Evolutionary conservation across 2,113 vertebrate species (phyloP), one percentile per base, ranked within the genome.

Genomic region (Gavialis gangeticus): DNA sequence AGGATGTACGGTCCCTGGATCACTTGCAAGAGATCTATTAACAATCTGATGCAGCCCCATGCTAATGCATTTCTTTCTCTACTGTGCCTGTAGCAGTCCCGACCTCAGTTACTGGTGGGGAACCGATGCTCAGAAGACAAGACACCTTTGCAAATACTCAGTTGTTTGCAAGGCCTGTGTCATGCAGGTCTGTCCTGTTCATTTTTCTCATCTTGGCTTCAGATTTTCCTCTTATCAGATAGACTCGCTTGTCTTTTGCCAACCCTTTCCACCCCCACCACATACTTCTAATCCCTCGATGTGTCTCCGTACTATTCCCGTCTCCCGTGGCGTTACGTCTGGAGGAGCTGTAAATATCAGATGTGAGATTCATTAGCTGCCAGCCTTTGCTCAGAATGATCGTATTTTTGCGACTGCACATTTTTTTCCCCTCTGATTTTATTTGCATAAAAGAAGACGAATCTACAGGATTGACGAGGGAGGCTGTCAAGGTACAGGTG

Each of bases 21-120:
- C 46, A 86, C 94, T 95, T 93, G 85, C 82, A 96, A 94, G 78
- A 93, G 82, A 75, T 85, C 60, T 93, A 24, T 12, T 56, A 94
- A 89, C 91, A 94, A 88, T 96, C 77, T 94, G 93, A 60, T 94
- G 92, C 84, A 94, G 89, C 85, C 93, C 80, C 95, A 75, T 84
- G 75, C 64, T 92, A 95, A 71, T 37, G 91, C 90, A 92, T 95
- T 95, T 89, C 89, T 95, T 78, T 94, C 55, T 62, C 67, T 71
- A 10, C 11, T 22, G 3, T 58, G 21, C 58, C 75, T 69, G 57
- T 73, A 85, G 56, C 90, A 81, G 25, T 69, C 85, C 19, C 34
- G 30, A 9, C 60, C 12, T 83, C 63, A 24, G 22, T 81, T 83
- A 73, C 16, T 87, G 64, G 76, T 77, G 57, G 10, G 55, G 46